These are phyloP conservation scores for Silurus glanis DNA, from an alignment of 2,113 vertebrate species.

Conservation along the genomic window DNA sequence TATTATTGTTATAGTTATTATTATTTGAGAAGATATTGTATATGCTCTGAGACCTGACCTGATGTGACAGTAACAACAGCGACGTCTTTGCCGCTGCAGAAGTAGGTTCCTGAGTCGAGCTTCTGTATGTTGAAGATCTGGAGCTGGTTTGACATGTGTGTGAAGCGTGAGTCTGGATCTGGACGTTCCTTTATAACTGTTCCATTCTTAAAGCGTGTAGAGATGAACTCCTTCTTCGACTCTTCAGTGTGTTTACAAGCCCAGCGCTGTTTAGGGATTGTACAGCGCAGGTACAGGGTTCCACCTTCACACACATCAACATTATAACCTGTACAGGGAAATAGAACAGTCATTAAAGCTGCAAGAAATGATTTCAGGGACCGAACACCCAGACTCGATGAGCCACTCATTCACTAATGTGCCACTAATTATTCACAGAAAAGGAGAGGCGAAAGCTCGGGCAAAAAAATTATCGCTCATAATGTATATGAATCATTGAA, in stretches of 20 bases:
- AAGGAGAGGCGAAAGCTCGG: too few relatives aligned
- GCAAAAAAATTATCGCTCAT: too few relatives aligned
- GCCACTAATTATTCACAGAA: too few relatives aligned
- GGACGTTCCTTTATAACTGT: constrained; percentile 49
- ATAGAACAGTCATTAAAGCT: not conserved
- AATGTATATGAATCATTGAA: too few relatives aligned
- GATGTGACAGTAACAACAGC: constrained; percentile 49
- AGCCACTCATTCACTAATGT: too few relatives aligned
- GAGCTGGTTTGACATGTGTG: constrained; percentile 49
- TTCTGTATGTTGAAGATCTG: constrained; percentile 62
- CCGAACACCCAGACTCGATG: too few relatives aligned
- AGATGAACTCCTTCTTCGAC: constrained; percentile 44
- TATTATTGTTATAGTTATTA: not conserved
- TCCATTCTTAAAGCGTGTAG: constrained; percentile 58
- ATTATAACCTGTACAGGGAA: constrained; percentile 44
- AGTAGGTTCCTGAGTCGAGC: constrained; percentile 59
- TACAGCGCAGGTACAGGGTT: constrained; percentile 65
- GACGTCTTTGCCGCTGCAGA: constrained; percentile 55
- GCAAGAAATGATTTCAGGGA: not conserved
- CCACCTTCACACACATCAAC: constrained; percentile 54
- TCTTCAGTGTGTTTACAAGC: constrained; percentile 1
- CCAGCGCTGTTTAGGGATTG: constrained; percentile 54
- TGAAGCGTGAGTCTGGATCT: constrained; percentile 45
- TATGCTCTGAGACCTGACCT: constrained; percentile 40
- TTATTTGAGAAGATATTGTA: not conserved